These are phyloP conservation scores for Rhea americana DNA, from an alignment of 2,113 vertebrate genomes.

Conservation along the genomic window DNA sequence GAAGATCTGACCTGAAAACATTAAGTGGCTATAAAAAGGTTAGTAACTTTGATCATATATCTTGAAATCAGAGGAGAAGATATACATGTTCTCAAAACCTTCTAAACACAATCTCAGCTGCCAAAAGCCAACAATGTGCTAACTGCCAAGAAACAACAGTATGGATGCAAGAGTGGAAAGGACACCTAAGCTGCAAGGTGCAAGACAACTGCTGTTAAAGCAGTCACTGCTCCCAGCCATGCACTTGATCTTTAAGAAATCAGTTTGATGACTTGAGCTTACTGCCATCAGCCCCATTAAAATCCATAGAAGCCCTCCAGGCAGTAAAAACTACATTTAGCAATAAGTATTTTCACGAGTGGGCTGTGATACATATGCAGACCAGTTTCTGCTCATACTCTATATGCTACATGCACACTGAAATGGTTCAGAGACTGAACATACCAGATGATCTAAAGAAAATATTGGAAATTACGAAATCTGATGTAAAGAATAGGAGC, in stretches of 20 bases:
- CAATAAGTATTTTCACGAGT: background rate
- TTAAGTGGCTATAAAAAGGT: background rate
- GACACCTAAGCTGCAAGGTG: background rate
- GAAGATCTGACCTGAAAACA: background rate
- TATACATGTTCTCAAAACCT: background rate
- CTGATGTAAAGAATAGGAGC: slow-evolving; percentile 1
- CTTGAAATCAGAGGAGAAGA: background rate
- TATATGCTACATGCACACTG: background rate
- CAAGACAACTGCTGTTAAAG: background rate
- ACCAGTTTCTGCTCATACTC: background rate
- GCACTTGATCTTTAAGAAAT: rapidly evolving
- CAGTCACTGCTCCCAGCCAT: background rate
- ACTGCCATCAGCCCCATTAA: background rate
- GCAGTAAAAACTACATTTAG: background rate
- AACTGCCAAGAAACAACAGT: background rate
- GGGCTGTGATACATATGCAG: background rate
- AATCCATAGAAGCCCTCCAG: background rate
- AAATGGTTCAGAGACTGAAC: background rate
- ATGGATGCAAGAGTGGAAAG: background rate
- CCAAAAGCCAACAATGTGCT: background rate
- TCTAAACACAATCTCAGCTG: background rate
- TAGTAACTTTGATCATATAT: background rate
- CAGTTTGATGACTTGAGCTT: background rate
- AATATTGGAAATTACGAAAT: slow-evolving; percentile 21
- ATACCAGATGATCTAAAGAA: slow-evolving; percentile 23